Conservation (phyloP, 2,113 vertebrate genomes). For the Collichthys lucidus region DNA sequence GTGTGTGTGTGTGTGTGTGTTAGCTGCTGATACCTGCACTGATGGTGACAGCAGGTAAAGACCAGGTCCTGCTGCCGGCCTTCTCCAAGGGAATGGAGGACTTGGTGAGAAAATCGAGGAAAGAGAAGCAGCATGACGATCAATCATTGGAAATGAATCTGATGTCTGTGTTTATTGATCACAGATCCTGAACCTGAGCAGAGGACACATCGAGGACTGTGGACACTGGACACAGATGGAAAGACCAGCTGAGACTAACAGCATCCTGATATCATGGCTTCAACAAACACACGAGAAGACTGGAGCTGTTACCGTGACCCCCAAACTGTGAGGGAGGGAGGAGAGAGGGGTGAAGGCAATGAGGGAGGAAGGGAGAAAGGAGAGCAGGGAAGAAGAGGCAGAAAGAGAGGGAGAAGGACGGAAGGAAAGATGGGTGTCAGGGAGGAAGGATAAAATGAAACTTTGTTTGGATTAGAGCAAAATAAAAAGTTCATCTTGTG, state of each 20-base stretch:
- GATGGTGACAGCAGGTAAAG: conserved; percentile 89
- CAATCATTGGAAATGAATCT: not conserved
- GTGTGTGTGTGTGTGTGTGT: conserved; percentile 17
- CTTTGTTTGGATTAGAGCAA: no score
- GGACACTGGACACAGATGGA: conserved; percentile 93
- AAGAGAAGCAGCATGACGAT: not conserved
- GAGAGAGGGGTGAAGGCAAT: not conserved
- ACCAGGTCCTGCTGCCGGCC: conserved; percentile 79
- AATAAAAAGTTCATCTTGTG: no score
- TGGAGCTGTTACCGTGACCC: conserved; percentile 14
- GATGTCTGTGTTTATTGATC: not conserved
- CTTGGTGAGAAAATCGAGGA: conserved; percentile 18
- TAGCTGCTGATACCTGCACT: conserved; percentile 87
- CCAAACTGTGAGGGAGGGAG: conserved; percentile 62
- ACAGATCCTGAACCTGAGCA: conserved; percentile 86
- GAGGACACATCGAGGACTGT: conserved; percentile 86
- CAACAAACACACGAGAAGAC: conserved; percentile 67
- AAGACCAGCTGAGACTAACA: conserved; percentile 84
- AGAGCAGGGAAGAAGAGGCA: no score
- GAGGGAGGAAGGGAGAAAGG: not conserved
- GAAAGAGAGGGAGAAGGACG: no score
- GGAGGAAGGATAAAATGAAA: no score
- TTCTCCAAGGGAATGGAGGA: conserved; percentile 76
- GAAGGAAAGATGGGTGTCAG: not conserved
- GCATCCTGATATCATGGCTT: conserved; percentile 88